Conservation (phyloP, 2,113 vertebrate genomes). For the Lophura nycthemera region DNA sequence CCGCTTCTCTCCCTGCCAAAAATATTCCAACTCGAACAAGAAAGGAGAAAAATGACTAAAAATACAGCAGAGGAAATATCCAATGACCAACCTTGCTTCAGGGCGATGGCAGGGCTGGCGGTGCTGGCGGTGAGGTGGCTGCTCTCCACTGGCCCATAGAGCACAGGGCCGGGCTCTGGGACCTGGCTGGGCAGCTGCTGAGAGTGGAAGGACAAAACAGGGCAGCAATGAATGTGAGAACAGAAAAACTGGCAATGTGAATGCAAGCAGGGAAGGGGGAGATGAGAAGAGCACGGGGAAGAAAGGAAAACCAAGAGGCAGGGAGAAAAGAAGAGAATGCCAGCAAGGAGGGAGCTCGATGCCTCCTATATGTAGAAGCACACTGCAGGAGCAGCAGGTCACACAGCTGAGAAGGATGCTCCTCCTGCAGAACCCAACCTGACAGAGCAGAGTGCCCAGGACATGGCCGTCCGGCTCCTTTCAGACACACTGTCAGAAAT, state of each 20-base stretch:
- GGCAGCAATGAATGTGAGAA: conserved; percentile 82
- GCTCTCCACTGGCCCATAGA: conserved; percentile 80
- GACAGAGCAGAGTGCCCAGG: background rate
- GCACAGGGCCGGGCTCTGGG: conserved; percentile 84
- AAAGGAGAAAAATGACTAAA: background rate
- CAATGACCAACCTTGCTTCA: conserved; percentile 85
- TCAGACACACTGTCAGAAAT: background rate
- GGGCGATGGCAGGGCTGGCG: conserved; percentile 68
- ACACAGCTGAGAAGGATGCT: too few relatives aligned
- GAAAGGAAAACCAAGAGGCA: background rate
- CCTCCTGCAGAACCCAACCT: too few relatives aligned
- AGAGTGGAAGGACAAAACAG: conserved; percentile 88
- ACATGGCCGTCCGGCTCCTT: fast-evolving
- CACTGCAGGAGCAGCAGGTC: background rate
- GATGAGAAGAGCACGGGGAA: background rate
- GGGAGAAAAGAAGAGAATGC: background rate
- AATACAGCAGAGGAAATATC: conserved; percentile 44
- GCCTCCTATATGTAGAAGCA: too few relatives aligned
- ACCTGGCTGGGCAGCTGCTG: conserved; percentile 93
- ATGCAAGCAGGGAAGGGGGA: conserved; percentile 18
- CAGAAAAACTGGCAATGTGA: conserved; percentile 71
- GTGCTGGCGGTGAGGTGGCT: conserved; percentile 74
- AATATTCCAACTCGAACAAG: background rate
- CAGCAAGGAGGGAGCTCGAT: too few relatives aligned
- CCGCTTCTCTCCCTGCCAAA: background rate